Base-by-base conservation (phyloP, 1,140 invertebrate genomes). In the Theocolax elegans region DNA sequence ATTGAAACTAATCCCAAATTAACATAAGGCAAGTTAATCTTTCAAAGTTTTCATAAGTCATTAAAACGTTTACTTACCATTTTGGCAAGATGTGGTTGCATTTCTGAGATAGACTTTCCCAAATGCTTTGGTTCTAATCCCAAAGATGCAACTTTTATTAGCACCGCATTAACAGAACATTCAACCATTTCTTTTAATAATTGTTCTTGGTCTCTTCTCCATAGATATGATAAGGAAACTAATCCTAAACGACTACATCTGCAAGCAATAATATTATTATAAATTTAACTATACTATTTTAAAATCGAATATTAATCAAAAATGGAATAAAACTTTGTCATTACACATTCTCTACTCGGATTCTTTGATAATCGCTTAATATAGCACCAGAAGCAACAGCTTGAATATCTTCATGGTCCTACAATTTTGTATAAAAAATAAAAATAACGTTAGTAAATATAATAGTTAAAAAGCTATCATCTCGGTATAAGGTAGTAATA, bases 301-400 rank as follows among this genome's bases (percentile, higher is more conserved):
- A 66, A 19, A 17, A 38, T 64, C 19, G 51, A 19, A 8, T 9
- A 31, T 19, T 58, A n/a, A n/a, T n/a, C n/a, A n/a, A n/a, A 58
- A 27, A 9, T 8, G 7, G 4, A n/a, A n/a, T n/a, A n/a, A 53
- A 35, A 35, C 4, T 35, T 4, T 4, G 10, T 81, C 89, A 93
- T 91, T 93, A 97, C 90, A 99, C 96, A 92, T 98, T 96, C 91
- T 99, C 97, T 66, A 99, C 96, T 79, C 98, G 89, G 75, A 97
- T 90, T 85, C 97, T 90, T 88, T 99, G 98, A 87, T 99, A 99
- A 86, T 97, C 95, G 69, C 97, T 99, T 68, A 98, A 88, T 84
- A 99, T 98, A 71, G 98, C 97, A 72, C 98, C 98, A 75, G 95
- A 95, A 69, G 97, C 93, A 66, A 99, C 96, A 73, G 92, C 97